Conservation (phyloP, 2,113 vertebrate genomes). For the Copsychus sechellarum region DNA sequence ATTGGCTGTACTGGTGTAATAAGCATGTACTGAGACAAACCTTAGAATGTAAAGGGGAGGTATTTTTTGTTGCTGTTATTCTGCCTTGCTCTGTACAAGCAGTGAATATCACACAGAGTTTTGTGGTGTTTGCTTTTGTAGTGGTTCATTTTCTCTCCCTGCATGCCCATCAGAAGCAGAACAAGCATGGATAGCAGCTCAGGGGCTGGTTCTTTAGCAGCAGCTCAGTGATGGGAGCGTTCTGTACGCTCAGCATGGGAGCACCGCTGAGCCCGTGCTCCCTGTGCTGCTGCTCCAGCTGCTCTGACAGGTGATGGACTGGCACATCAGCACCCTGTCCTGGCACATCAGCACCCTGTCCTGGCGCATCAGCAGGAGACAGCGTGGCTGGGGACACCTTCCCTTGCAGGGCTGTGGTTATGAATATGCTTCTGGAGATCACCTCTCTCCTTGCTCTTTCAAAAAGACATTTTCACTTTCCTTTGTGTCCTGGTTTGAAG, state of each 20-base stretch:
- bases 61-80: background rate
- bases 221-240: background rate
- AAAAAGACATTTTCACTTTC: background rate
- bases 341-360: background rate
- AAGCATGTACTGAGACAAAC: background rate
- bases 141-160: background rate
- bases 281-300: background rate
- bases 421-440: background rate
- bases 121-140: background rate
- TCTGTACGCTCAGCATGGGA: fast-evolving
- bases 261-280: background rate
- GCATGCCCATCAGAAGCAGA: background rate
- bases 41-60: background rate
- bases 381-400: background rate
- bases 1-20: background rate
- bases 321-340: background rate
- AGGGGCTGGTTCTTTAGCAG: background rate
- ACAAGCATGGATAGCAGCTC: background rate
- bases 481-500: background rate
- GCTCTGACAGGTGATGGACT: background rate
- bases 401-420: background rate
- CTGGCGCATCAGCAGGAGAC: background rate
- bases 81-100: fast-evolving
- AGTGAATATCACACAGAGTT: background rate
- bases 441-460: background rate